These are phyloP conservation scores for Scaptomyza flava DNA, from an alignment of 2,888 invertebrate genomes.

Conservation along the genomic window DNA sequence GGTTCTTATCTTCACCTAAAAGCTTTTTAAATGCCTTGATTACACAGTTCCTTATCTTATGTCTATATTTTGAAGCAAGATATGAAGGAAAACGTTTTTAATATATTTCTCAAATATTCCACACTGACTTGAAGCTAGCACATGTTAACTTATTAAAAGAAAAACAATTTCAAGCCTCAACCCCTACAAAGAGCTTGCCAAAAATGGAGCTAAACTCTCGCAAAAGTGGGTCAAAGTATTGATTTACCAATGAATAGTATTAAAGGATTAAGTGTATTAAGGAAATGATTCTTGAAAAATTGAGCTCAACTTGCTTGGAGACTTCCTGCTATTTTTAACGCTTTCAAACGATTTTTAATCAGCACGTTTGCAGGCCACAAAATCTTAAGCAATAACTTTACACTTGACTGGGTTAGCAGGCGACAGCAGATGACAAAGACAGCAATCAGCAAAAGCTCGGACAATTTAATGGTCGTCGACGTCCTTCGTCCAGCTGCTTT, in stretches of 20 bases:
- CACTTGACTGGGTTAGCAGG: conserved; percentile 54
- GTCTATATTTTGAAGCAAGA: too few relatives aligned
- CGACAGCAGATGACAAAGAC: conserved; percentile 39
- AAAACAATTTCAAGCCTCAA: too few relatives aligned
- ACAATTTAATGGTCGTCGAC: conserved; percentile 50
- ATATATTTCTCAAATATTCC: too few relatives aligned
- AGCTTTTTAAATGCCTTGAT: too few relatives aligned
- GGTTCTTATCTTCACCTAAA: neutral
- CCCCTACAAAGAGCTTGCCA: too few relatives aligned
- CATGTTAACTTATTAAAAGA: too few relatives aligned
- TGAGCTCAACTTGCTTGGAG: neutral
- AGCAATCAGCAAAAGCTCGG: conserved; percentile 45
- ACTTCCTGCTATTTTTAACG: neutral
- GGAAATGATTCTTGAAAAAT: neutral
- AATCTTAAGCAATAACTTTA: conserved; percentile 62
- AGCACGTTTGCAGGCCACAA: conserved; percentile 71
- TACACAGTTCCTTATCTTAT: too few relatives aligned
- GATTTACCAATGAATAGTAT: neutral
- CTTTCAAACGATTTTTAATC: conserved; percentile 48
- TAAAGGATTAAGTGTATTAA: neutral
- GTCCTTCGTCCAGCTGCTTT: conserved; percentile 32
- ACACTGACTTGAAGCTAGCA: too few relatives aligned
- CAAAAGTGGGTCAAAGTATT: neutral
- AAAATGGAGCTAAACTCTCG: neutral
- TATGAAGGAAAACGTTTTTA: too few relatives aligned